A percentile compares a stretch with the other conserved stretches of the same genome.
phyloP scores from a whole-genome alignment of 2,797 vertebrate species.

The Synaphobranchus kaupii region DNA sequence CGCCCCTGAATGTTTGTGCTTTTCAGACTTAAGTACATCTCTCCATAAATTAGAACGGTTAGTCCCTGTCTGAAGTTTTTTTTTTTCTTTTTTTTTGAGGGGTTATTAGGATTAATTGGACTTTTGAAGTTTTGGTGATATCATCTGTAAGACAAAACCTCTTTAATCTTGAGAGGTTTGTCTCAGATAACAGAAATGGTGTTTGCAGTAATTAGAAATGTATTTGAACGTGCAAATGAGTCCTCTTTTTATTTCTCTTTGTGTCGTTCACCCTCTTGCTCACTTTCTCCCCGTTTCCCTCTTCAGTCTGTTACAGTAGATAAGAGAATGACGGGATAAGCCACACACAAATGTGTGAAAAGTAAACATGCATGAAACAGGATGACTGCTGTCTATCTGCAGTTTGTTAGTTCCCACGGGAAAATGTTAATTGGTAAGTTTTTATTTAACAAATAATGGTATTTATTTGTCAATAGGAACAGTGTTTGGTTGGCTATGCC shows the following conservation, averaged over 20 bases:
- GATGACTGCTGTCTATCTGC: background rate
- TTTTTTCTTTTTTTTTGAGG: background rate
- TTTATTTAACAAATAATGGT: no score
- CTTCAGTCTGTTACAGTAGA: background rate
- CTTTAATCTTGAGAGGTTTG: slow-evolving; percentile 34
- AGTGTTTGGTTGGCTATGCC: background rate
- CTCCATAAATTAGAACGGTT: background rate
- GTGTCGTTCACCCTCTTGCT: background rate
- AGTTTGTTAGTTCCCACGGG: background rate
- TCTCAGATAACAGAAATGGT: slow-evolving; percentile 30
- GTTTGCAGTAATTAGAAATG: slow-evolving; percentile 36
- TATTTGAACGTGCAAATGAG: slow-evolving; percentile 38
- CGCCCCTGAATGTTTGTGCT: background rate
- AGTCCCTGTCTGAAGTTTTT: background rate
- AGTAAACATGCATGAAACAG: background rate
- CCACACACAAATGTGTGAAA: background rate
- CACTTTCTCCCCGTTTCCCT: background rate
- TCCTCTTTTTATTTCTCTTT: background rate
- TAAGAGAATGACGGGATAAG: background rate
- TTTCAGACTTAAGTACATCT: slow-evolving; percentile 1
- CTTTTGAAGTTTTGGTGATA: slow-evolving; percentile 25
- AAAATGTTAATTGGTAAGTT: background rate
- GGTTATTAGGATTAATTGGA: slow-evolving; percentile 30
- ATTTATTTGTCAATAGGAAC: background rate
- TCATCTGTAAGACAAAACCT: slow-evolving; percentile 22